Evolutionary conservation across 2,888 invertebrate species (phyloP).

Genomic region (Protodeltote pygarga): DNA sequence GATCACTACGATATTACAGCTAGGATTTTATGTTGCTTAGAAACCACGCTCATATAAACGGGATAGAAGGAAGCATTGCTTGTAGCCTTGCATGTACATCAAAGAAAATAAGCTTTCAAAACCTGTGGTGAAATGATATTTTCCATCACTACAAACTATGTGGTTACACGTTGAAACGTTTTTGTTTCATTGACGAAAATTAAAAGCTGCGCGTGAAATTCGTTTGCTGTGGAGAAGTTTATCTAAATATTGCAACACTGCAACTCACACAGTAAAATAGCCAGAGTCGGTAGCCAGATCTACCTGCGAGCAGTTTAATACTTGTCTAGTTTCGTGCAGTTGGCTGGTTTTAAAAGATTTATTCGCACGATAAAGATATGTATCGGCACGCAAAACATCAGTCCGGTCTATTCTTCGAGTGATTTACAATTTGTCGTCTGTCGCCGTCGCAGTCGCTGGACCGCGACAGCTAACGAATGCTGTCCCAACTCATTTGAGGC

Average conservation of each 20-base stretch:
- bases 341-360: conserved; percentile 44
- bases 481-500: conserved; percentile 63
- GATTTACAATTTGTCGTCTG: conserved; percentile 71
- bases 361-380: conserved; percentile 59
- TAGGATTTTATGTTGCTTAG: conserved; percentile 56
- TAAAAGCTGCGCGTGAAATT: conserved; percentile 33
- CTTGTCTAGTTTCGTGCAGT: conserved; percentile 29
- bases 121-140: conserved; percentile 38
- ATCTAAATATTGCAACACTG: conserved; percentile 10
- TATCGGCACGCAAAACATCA: conserved; percentile 60
- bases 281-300: neutral
- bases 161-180: conserved; percentile 22
- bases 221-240: conserved; percentile 7
- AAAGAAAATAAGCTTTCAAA: conserved; percentile 44
- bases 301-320: conserved; percentile 14
- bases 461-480: conserved; percentile 68
- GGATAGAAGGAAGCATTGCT: conserved; percentile 39
- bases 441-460: conserved; percentile 65
- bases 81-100: conserved; percentile 32
- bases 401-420: conserved; percentile 63
- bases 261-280: neutral
- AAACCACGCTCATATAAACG: conserved; percentile 58
- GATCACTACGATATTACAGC: conserved; percentile 59
- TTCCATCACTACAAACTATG: conserved; percentile 26
- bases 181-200: conserved; percentile 25